Conservation (phyloP, 2,888 invertebrate species). For the Rhamnusium bicolor region DNA sequence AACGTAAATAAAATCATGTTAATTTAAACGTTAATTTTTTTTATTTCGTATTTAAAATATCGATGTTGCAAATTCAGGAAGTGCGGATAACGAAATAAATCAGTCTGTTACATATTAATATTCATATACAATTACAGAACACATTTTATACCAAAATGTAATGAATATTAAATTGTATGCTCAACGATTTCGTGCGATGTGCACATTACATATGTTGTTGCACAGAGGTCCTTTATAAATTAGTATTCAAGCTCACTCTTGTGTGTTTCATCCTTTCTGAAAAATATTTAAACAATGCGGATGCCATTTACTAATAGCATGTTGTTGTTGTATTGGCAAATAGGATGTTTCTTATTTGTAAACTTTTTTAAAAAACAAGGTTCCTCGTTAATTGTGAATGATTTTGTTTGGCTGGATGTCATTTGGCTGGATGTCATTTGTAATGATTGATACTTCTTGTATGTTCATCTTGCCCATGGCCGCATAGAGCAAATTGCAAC, state of each 20-base stretch:
- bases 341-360: neutral
- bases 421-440: too few relatives aligned
- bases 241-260: constrained; percentile 18
- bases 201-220: constrained; percentile 11
- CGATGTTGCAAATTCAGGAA: neutral
- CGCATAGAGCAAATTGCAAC: too few relatives aligned
- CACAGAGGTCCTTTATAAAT: constrained; percentile 9
- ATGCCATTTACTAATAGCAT: neutral
- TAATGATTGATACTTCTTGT: too few relatives aligned
- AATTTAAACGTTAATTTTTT: constrained; percentile 4
- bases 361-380: too few relatives aligned
- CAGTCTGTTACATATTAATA: constrained; percentile 4
- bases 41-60: neutral
- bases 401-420: too few relatives aligned
- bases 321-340: neutral
- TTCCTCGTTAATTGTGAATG: too few relatives aligned
- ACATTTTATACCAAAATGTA: constrained; percentile 2
- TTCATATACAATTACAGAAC: neutral
- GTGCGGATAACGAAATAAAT: constrained; percentile 16
- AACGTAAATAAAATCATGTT: constrained; percentile 2
- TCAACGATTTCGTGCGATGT: neutral
- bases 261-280: neutral
- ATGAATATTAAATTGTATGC: constrained; percentile 8
- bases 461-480: too few relatives aligned
- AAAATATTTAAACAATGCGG: neutral